A percentile compares a stretch with the other conserved stretches of the same genome.
Evolutionary conservation across 2,888 invertebrate genomes (phyloP).

Genomic region (Trachelus iudaicus): DNA sequence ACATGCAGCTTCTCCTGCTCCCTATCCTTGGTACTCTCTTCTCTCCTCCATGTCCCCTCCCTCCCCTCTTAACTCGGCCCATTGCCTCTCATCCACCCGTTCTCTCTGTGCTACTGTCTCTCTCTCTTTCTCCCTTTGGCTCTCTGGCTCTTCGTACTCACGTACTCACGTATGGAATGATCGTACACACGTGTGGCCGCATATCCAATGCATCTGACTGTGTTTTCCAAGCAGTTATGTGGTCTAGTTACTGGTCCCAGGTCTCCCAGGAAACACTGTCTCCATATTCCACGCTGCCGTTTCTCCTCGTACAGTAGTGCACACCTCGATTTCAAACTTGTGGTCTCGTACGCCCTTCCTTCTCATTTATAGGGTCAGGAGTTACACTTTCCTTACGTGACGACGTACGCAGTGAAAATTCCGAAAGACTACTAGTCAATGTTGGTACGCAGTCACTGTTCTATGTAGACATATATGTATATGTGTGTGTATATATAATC

Average conservation of each 20-base stretch:
- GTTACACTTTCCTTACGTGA: not conserved
- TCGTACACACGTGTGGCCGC: slow-evolving; percentile 1
- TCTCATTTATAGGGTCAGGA: not conserved
- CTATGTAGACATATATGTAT: not conserved
- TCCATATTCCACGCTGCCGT: not conserved
- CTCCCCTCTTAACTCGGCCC: not conserved
- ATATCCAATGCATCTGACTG: slow-evolving; percentile 5
- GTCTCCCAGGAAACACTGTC: not conserved
- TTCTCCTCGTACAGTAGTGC: not conserved
- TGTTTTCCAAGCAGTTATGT: slow-evolving; percentile 17
- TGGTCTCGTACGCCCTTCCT: not conserved
- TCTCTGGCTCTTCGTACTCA: not conserved
- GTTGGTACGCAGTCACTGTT: not conserved
- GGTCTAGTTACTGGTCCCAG: slow-evolving; percentile 11
- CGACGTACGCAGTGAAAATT: not conserved
- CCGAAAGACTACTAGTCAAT: not conserved
- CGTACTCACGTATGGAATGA: not conserved
- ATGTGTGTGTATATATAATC: too few species aligned
- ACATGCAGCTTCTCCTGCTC: slow-evolving; percentile 3
- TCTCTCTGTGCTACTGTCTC: not conserved
- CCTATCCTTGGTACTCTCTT: not conserved
- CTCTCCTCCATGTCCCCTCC: not conserved
- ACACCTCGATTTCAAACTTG: not conserved
- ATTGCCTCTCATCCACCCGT: not conserved
- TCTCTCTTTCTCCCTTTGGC: not conserved